A percentile compares a stretch with the other conserved stretches of the same genome.
These are phyloP conservation scores for Xiphophorus birchmanni DNA, from an alignment of 2,797 vertebrate genomes.

Conservation along the genomic window DNA sequence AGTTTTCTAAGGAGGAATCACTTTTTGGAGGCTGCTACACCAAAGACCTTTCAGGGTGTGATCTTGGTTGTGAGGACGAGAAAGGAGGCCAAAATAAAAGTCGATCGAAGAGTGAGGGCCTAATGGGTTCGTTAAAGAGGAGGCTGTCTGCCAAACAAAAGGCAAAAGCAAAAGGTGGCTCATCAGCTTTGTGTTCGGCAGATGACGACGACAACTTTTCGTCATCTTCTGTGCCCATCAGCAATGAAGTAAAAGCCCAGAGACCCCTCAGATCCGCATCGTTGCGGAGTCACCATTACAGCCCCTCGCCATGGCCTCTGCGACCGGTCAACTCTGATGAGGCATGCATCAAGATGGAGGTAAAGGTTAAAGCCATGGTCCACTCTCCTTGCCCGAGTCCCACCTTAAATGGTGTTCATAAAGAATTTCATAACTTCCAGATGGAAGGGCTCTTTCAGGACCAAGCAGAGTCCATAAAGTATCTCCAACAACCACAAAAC, in stretches of 20 bases:
- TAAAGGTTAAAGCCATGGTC: constrained; percentile 96
- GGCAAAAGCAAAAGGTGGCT: constrained; percentile 89
- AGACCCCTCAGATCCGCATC: constrained; percentile 92
- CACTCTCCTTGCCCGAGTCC: constrained; percentile 92
- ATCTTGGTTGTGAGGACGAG: constrained; percentile 88
- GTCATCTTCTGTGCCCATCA: constrained; percentile 93
- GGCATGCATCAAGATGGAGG: constrained; percentile 95
- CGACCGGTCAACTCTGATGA: constrained; percentile 92
- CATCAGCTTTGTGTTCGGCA: constrained; percentile 83
- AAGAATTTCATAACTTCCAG: constrained; percentile 92
- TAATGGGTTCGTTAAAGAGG: constrained; percentile 96
- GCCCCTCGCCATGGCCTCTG: constrained; percentile 96
- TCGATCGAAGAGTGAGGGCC: constrained; percentile 91
- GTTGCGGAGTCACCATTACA: constrained; percentile 94
- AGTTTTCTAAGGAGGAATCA: constrained; percentile 94
- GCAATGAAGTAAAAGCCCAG: constrained; percentile 92
- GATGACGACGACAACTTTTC: constrained; percentile 95
- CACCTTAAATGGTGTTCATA: constrained; percentile 91
- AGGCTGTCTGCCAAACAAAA: constrained; percentile 96
- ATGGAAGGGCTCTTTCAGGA: constrained; percentile 89
- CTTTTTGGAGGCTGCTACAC: constrained; percentile 94
- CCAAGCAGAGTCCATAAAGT: constrained; percentile 84
- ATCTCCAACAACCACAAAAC: constrained; percentile 85
- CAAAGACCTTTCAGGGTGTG: constrained; percentile 91
- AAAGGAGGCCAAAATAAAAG: constrained; percentile 89